Percentiles rank a stretch among this genome's conserved stretches.
Evolutionary conservation across 37 sponge, comb jelly and placozoan genomes (phyloP).

Genomic region (Oopsacas minuta): DNA sequence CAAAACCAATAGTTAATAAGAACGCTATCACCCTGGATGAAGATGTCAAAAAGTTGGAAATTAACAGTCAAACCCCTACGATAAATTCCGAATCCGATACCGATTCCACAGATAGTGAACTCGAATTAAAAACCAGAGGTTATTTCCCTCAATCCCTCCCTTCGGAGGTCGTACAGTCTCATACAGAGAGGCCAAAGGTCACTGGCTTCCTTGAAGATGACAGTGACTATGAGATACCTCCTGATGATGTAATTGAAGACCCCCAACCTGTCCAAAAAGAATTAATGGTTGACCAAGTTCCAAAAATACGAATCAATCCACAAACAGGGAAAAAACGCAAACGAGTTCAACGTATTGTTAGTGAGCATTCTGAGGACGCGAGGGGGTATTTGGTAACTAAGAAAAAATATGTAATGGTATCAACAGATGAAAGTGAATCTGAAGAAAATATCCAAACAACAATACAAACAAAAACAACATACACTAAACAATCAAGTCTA

Average conservation of each 20-base stretch:
- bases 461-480: background rate
- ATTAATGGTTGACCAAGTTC: background rate
- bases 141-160: conserved; percentile 11
- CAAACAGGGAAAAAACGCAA: background rate
- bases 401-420: background rate
- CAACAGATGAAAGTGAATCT: background rate
- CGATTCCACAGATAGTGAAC: background rate
- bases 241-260: background rate
- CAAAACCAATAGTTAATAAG: background rate
- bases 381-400: background rate
- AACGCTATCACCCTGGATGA: too few species aligned
- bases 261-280: background rate
- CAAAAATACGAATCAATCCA: background rate
- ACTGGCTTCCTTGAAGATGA: background rate
- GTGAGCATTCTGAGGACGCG: background rate
- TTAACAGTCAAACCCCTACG: background rate
- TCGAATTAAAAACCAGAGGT: background rate
- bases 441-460: background rate
- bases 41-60: background rate
- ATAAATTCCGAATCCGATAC: background rate
- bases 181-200: background rate
- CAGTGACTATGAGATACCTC: background rate
- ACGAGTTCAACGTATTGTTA: background rate
- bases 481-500: background rate
- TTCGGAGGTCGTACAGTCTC: background rate